Conservation (phyloP, 2,113 vertebrate species). For the Euleptes europaea region DNA sequence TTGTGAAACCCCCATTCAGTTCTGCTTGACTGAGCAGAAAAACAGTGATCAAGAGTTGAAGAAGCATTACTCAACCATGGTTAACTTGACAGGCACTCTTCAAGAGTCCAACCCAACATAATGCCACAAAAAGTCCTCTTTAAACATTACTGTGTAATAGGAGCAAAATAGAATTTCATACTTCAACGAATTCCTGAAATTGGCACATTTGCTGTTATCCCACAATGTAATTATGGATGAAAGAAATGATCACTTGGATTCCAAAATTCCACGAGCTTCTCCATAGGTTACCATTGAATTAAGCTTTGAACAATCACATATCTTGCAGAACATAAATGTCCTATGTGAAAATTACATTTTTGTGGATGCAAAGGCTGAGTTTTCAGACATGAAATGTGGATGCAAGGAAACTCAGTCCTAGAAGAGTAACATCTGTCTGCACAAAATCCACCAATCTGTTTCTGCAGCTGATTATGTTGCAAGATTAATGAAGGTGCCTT, state of each 20-base stretch:
- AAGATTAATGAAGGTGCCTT: background rate
- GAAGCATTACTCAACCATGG: conserved; percentile 57
- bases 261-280: background rate
- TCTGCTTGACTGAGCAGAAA: too few relatives aligned
- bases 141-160: conserved; percentile 38
- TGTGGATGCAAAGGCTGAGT: background rate
- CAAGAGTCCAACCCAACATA: conserved; percentile 53
- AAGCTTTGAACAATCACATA: background rate
- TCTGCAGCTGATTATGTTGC: background rate
- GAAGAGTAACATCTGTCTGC: background rate
- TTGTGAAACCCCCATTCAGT: too few relatives aligned
- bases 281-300: background rate
- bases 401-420: background rate
- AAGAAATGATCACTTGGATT: background rate
- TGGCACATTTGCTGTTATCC: conserved; percentile 15
- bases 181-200: conserved; percentile 38
- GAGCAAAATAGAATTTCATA: conserved; percentile 52
- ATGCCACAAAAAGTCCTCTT: conserved; percentile 32
- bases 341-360: background rate
- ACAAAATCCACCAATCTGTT: background rate
- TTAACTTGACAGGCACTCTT: conserved; percentile 70
- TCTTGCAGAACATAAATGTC: background rate
- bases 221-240: background rate
- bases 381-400: background rate
- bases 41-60: too few relatives aligned